These are phyloP conservation scores for Coregonus sp. DNA, from an alignment of 2,797 vertebrate genomes.

Conservation along the genomic window DNA sequence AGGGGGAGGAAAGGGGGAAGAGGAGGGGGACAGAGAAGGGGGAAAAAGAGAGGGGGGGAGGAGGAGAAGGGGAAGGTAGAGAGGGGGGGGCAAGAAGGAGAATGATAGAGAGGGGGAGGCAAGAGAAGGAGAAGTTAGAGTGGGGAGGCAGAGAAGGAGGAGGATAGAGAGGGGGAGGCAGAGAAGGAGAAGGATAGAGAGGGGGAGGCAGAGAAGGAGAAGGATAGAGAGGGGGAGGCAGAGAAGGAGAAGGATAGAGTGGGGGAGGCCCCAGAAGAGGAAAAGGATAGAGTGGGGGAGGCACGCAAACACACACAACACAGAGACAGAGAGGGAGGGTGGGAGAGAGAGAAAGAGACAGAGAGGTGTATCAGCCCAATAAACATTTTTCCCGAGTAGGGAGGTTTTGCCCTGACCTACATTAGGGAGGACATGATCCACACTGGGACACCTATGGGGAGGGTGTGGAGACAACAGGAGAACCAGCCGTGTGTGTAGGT, in stretches of 20 bases:
- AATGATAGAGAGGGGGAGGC: not conserved
- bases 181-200: slow-evolving; percentile 15
- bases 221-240: slow-evolving; percentile 19
- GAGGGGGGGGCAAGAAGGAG: slow-evolving; percentile 53
- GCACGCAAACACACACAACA: slow-evolving; percentile 22
- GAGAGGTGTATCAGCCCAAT: slow-evolving; percentile 37
- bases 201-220: no score
- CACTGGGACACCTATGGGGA: slow-evolving; percentile 70
- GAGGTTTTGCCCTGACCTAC: slow-evolving; percentile 53
- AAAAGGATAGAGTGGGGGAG: slow-evolving; percentile 50
- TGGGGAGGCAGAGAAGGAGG: slow-evolving; percentile 28
- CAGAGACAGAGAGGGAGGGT: not conserved
- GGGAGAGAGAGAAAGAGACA: not conserved
- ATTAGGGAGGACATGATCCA: slow-evolving; percentile 60
- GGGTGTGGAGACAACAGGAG: slow-evolving; percentile 51
- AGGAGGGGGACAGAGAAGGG: slow-evolving; percentile 29
- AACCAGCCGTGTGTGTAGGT: not conserved
- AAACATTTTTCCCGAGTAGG: slow-evolving; percentile 48
- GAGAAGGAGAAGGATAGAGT: slow-evolving; percentile 21
- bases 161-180: slow-evolving; percentile 20
- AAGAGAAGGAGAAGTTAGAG: slow-evolving; percentile 14
- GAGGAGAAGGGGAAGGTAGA: slow-evolving; percentile 17
- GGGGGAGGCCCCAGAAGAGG: slow-evolving; percentile 24
- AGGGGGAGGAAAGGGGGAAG: no score
- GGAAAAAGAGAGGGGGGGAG: slow-evolving; percentile 17